Evolutionary conservation across 2,113 vertebrate genomes (phyloP), one percentile per base, ranked within the genome.

Genomic region (Morone saxatilis): DNA sequence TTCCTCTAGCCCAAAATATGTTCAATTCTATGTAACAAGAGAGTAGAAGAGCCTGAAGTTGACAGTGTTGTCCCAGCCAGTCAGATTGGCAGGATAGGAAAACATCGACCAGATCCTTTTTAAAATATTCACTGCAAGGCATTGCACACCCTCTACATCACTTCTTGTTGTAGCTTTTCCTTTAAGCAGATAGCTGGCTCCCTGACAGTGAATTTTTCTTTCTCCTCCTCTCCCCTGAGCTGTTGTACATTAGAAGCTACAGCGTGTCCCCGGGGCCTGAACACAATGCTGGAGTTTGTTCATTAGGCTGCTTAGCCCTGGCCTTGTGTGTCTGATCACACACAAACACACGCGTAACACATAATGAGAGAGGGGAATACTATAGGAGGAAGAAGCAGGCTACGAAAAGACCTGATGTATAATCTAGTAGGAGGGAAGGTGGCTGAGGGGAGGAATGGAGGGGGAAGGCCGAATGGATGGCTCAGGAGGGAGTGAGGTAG

Each of bases 211-310:
- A 57, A 48, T 87, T 77, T 80, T 83, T 57, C 57, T 66, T 71
- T 77, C 78, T 61, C 81, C 78, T 71, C 80, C 77, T 79, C 61
- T 72, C 76, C 73, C 77, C 86, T 88, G 79, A 88, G 86, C 87
- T 84, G 86, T 77, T 86, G 78, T 87, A 88, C 89, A 92, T 92
- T 84, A 89, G 89, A 90, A 87, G 89, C 91, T 89, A 80, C 88
- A 83, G 86, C 57, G 2, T 56, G 40, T 91, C 88, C 90, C 89
- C 11, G 1, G 89, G 85, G 87, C 80, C 80, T 13, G 70, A 90
- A 86, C 80, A 92, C 93, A 93, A 94, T 91, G 81, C 83, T 4
- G 62, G 80, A 90, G 92, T 92, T 91, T 94, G 93, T 93, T 94
- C 90, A 93, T 92, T 92, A 91, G 91, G 83, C 86, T 89, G 90